Base-by-base conservation (phyloP, 2,797 vertebrate genomes). In the Chiloscyllium punctatum region DNA sequence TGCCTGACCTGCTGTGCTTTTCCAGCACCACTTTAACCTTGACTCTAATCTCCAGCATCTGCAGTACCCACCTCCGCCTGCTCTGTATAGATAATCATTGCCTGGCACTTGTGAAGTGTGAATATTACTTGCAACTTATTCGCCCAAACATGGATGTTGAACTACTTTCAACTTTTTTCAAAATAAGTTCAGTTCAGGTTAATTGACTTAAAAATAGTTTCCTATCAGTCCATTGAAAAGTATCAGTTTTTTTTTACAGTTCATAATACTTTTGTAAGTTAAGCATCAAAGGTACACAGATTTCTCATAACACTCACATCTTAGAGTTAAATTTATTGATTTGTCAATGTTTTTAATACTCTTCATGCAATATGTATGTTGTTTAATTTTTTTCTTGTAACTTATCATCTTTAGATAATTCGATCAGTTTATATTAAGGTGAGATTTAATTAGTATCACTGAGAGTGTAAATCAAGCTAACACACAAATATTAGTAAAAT, bases 361-460 rank as follows among this genome's bases (percentile, higher is more conserved):
- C 1, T 68, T n/a, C 62, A 42, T 37, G 30, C 21, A 92, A 9
- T 92, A 37, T 25, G 25, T 25, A 23, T 7, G 90, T 66, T n/a
- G 37, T 66, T 69, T 69, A 42, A 37, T 69, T 42, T 69, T 37
- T 92, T 42, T n/a, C 68, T 92, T 68, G 30, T 91, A 16, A 91
- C 66, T 25, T 68, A n/a, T 66, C 66, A 69, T 92, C 37, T 42
- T 92, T 92, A 92, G 66, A 69, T 69, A 21, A 69, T 37, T 92
- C 21, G 2, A 3, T 92, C n/a, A 69, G 90, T 92, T 92, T 92
- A 92, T 42, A 66, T n/a, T 69, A 92, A 4, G 62, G 66, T 42
- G n/a, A 69, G 62, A 69, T 37, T 92, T 92, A 92, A 92, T 68
- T 69, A 92, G n/a, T n/a, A 66, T 92, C 88, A 92, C 68, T 92